Evolutionary conservation across 1,140 invertebrate genomes (phyloP).

Genomic region (Eupristina koningsbergeri): DNA sequence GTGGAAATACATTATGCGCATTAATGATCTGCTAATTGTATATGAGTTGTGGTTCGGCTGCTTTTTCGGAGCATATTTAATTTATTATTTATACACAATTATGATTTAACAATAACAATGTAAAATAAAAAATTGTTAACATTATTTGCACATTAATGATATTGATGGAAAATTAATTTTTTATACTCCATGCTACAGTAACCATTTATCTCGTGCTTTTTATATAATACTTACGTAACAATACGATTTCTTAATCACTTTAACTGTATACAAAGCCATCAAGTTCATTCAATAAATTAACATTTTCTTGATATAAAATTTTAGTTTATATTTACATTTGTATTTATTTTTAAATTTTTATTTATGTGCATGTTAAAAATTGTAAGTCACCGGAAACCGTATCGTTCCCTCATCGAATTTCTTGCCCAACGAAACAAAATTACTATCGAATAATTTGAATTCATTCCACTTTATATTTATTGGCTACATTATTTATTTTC

Average conservation of each 20-base stretch:
- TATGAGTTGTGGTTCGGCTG: slow-evolving; percentile 62
- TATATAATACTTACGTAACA: no score
- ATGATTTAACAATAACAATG: slow-evolving; percentile 6
- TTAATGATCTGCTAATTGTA: slow-evolving; percentile 79
- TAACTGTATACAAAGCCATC: no score
- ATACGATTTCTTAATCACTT: no score
- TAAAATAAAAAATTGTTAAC: background rate
- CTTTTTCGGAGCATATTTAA: background rate
- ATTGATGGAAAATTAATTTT: background rate
- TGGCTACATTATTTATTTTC: background rate
- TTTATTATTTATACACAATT: background rate
- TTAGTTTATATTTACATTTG: no score
- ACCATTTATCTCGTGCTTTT: no score
- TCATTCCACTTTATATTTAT: background rate
- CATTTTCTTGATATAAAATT: no score
- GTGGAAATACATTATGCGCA: slow-evolving; percentile 55
- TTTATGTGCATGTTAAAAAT: no score
- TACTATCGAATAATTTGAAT: background rate
- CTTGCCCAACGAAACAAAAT: background rate
- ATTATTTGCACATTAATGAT: background rate
- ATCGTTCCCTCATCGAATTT: background rate
- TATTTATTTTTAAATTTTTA: no score
- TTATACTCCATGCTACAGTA: background rate
- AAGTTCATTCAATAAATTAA: no score
- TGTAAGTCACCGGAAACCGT: background rate